Conservation (phyloP, 2,888 invertebrate genomes). For the Kuschelorhynchus macadamiae region DNA sequence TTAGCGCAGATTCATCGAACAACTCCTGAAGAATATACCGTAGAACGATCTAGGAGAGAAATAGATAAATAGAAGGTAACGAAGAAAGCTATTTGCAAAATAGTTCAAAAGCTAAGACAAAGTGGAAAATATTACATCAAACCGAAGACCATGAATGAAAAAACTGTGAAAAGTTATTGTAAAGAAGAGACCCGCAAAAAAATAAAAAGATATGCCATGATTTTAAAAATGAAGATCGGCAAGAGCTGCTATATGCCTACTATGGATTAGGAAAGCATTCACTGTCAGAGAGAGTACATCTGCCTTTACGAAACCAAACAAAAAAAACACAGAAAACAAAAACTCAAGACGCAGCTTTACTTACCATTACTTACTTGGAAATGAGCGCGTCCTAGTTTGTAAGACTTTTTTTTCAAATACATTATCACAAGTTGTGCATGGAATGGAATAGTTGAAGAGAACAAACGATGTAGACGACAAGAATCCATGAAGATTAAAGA, state of each 20-base stretch:
- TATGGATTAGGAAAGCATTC: slow-evolving; percentile 24
- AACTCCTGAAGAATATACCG: slow-evolving; percentile 1
- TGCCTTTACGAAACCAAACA: slow-evolving; percentile 26
- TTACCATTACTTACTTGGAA: slow-evolving; percentile 21
- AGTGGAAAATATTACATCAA: slow-evolving; percentile 1
- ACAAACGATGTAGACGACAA: slow-evolving; percentile 14
- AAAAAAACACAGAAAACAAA: slow-evolving; percentile 34
- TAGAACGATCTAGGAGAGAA: slow-evolving; percentile 7
- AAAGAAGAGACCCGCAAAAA: slow-evolving; percentile 21
- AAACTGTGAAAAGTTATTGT: slow-evolving; percentile 23
- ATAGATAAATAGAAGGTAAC: background rate
- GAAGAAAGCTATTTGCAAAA: slow-evolving; percentile 3
- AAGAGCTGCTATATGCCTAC: slow-evolving; percentile 8
- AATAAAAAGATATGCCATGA: slow-evolving; percentile 2
- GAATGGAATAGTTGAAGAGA: slow-evolving; percentile 28
- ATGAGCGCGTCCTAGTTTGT: slow-evolving; percentile 30
- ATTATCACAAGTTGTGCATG: too few relatives aligned
- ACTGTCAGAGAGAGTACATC: slow-evolving; percentile 40
- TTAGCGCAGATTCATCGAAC: background rate
- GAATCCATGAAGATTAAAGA: slow-evolving; percentile 7
- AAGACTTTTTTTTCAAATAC: slow-evolving; percentile 25
- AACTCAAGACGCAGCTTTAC: slow-evolving; percentile 32
- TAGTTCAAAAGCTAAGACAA: slow-evolving; percentile 3
- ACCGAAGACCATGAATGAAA: background rate
- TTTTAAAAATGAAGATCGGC: slow-evolving; percentile 1